Evolutionary conservation across 1,140 invertebrate species (phyloP).

Genomic region (Aphelenchoides avenae): DNA sequence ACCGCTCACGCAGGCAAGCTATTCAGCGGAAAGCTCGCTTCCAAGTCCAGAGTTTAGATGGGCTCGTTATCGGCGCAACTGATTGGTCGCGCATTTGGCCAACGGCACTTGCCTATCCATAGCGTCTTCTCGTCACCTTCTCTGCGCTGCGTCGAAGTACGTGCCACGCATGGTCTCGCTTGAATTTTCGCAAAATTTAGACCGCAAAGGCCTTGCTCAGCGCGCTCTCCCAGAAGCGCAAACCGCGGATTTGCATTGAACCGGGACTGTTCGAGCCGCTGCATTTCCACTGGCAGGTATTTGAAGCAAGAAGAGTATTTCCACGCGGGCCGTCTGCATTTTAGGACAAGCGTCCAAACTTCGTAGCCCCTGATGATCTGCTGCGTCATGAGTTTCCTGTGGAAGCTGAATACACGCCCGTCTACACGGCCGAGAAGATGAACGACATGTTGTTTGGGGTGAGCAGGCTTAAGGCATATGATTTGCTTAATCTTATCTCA

Average conservation of each 20-base stretch:
- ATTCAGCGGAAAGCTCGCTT: not conserved
- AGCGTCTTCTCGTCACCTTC: conserved; percentile 26
- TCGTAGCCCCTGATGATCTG: conserved; percentile 15
- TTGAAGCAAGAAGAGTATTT: too few relatives aligned
- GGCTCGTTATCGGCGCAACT: conserved; percentile 25
- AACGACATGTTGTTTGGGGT: conserved; percentile 15
- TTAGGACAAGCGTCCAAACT: conserved; percentile 16
- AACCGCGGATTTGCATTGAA: conserved; percentile 28
- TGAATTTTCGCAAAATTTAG: not conserved
- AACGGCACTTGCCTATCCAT: conserved; percentile 9
- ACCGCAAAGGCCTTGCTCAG: conserved; percentile 6
- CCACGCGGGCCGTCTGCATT: too few relatives aligned
- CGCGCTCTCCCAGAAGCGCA: conserved; percentile 12
- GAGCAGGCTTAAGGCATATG: conserved; percentile 12
- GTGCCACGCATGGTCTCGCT: conserved; percentile 2
- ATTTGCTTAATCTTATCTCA: conserved; percentile 17
- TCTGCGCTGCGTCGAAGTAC: conserved; percentile 25
- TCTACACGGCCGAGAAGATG: conserved; percentile 16
- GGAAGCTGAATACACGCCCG: conserved; percentile 27
- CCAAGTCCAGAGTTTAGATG: conserved; percentile 4
- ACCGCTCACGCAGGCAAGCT: conserved; percentile 13
- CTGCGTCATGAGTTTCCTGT: conserved; percentile 8
- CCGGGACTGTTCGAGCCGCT: conserved; percentile 30
- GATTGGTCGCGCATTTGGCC: conserved; percentile 21
- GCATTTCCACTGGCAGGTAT: conserved; percentile 33